Base-by-base conservation (phyloP, 1,140 invertebrate genomes). In the Hylyphantes graminicola region DNA sequence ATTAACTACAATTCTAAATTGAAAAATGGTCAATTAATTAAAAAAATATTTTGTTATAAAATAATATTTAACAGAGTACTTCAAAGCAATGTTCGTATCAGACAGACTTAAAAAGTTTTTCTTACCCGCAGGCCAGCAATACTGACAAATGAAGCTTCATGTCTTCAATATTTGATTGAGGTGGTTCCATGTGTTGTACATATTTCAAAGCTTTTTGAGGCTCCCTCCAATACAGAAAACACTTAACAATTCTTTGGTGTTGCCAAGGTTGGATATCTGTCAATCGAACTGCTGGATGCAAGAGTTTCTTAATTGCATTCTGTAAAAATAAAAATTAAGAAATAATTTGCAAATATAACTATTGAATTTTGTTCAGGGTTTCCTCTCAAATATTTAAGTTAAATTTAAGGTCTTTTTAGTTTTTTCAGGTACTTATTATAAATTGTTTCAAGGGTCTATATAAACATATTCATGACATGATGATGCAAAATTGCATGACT, bases 261-360 rank as follows among this genome's bases (percentile, higher is more conserved):
- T 93, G 92, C 92, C 92, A 92, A 2, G 90, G 89, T 73, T 91
- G 90, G 21, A 93, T 88, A 57, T 93, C 91, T 4, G 85, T 83
- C 0, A 87, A 54, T 55, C 85, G 87, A n/a, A 90, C 88, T n/a
- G 90, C 80, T 8, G 91, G 90, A 86, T 91, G 88, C n/a, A 91
- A 85, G 17, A 92, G 85, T 53, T 90, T 87, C 8, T 86, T 85
- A 51, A 91, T 83, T n/a, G 90, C 89, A 85, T 89, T 89, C 89
- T 91, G 77, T 21, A 87, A 85, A 12, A n/a, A 68, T 6, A 73
- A 15, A 57, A n/a, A n/a, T n/a, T n/a, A n/a, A n/a, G n/a, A n/a
- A n/a, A n/a, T n/a, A n/a, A n/a, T n/a, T n/a, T n/a, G n/a, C n/a
- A n/a, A n/a, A n/a, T n/a, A n/a, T n/a, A n/a, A n/a, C n/a, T n/a